A percentile compares a stretch with the other conserved stretches of the same genome.
Conservation (phyloP, 2,797 vertebrate species). For the Helostoma temminkii region DNA sequence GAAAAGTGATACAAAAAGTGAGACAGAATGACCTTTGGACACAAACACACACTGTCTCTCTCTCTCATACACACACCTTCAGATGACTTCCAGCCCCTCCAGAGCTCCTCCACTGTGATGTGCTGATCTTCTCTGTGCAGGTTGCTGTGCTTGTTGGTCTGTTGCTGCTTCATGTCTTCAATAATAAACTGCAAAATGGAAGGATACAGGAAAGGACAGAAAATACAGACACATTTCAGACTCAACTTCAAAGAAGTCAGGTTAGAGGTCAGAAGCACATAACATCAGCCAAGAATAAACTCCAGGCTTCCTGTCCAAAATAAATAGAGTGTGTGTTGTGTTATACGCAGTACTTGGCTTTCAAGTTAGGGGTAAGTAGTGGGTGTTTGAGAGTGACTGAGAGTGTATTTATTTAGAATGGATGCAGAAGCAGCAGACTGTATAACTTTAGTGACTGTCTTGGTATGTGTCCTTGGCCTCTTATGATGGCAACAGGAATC, state of each 20-base stretch:
- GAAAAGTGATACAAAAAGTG: constrained; percentile 28
- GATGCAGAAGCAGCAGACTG: constrained; percentile 12
- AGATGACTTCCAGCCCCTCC: constrained; percentile 96
- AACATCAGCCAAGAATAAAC: constrained; percentile 7
- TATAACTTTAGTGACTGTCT: constrained; percentile 47
- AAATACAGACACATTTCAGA: neutral
- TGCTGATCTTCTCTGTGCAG: constrained; percentile 98
- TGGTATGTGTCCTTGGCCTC: constrained; percentile 78
- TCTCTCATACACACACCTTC: constrained; percentile 84
- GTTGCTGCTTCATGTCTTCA: constrained; percentile 96
- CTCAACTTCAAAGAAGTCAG: neutral
- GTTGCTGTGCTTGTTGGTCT: constrained; percentile 94
- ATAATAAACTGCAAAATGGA: constrained; percentile 89
- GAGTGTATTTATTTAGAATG: constrained; percentile 38
- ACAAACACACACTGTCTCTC: neutral
- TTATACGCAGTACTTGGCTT: constrained; percentile 36
- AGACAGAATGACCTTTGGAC: constrained; percentile 1
- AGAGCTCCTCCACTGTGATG: constrained; percentile 97
- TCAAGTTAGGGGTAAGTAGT: constrained; percentile 23
- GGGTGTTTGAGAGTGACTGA: neutral
- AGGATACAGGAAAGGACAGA: neutral
- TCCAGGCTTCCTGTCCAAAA: constrained; percentile 4
- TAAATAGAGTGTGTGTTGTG: constrained; percentile 24
- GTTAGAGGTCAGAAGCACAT: neutral
- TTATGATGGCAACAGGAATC: constrained; percentile 73